Evolutionary conservation across 2,797 vertebrate genomes (phyloP).

Genomic region (Paramormyrops hopkinsi): DNA sequence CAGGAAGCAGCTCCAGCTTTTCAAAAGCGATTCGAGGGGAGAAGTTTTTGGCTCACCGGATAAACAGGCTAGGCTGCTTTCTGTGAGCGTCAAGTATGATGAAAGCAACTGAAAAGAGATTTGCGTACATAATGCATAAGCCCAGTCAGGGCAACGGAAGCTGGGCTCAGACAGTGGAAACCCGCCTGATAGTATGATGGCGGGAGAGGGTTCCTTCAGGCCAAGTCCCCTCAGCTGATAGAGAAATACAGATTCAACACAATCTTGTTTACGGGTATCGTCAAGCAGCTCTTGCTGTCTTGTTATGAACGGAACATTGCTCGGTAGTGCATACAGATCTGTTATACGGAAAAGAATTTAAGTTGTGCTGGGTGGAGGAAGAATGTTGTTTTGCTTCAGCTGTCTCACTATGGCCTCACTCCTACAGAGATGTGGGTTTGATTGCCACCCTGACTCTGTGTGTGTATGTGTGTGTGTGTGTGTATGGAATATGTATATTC

Average conservation of each 20-base stretch:
- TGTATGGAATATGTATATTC: neutral
- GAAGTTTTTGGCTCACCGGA: neutral
- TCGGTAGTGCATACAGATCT: neutral
- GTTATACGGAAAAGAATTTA: neutral
- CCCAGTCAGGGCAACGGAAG: neutral
- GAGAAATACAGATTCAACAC: neutral
- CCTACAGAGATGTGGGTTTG: neutral
- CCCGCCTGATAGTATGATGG: neutral
- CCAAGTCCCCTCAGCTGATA: neutral
- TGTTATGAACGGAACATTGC: neutral
- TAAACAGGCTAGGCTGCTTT: conserved; percentile 9
- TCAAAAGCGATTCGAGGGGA: neutral
- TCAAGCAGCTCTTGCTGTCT: neutral
- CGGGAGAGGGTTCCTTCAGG: neutral
- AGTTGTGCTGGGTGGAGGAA: neutral
- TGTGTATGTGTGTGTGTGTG: neutral
- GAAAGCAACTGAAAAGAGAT: conserved; percentile 59
- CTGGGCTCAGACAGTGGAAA: neutral
- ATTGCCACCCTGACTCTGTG: neutral
- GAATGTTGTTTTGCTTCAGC: neutral
- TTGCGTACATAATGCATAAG: conserved; percentile 45
- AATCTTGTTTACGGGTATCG: neutral
- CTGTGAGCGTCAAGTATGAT: conserved; percentile 49
- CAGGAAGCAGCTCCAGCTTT: neutral
- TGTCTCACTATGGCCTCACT: neutral